phyloP scores from a whole-genome alignment of 2,113 vertebrate genomes.

The Lophura nycthemera region DNA sequence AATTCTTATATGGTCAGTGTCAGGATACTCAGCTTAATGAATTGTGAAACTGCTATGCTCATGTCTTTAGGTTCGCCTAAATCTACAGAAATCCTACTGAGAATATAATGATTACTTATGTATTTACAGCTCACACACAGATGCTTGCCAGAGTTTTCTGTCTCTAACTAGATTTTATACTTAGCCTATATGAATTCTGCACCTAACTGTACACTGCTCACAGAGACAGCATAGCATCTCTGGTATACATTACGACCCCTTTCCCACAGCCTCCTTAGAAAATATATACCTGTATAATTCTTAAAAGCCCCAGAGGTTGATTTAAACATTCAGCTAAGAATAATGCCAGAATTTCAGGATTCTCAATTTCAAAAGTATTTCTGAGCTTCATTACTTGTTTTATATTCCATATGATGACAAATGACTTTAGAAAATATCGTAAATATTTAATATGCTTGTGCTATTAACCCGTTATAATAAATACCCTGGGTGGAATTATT shows the following conservation, averaged over 20 bases:
- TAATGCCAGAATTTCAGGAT: not conserved
- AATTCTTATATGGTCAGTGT: not conserved
- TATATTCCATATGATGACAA: not conserved
- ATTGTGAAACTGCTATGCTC: not conserved
- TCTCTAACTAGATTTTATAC: not conserved
- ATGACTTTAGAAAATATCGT: not conserved
- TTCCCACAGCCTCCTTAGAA: not conserved
- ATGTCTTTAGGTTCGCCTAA: not conserved
- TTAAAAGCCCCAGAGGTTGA: not conserved
- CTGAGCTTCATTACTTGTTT: not conserved
- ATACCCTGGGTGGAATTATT: not conserved
- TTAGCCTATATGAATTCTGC: not conserved
- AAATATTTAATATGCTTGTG: slow-evolving; percentile 2
- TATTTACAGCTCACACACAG: not conserved
- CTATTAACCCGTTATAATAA: not conserved
- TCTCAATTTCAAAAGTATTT: slow-evolving; percentile 11
- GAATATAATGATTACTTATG: rapidly evolving
- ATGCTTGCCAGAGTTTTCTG: not conserved
- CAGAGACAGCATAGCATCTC: not conserved
- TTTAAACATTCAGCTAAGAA: not conserved
- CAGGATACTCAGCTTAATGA: not conserved
- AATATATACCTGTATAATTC: not conserved
- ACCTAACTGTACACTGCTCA: not conserved
- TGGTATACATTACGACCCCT: not conserved
- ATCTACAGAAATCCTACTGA: not conserved